Evolutionary conservation across 2,888 invertebrate species (phyloP), one percentile per base, ranked within the genome.

Genomic region (Lutraria lutraria): DNA sequence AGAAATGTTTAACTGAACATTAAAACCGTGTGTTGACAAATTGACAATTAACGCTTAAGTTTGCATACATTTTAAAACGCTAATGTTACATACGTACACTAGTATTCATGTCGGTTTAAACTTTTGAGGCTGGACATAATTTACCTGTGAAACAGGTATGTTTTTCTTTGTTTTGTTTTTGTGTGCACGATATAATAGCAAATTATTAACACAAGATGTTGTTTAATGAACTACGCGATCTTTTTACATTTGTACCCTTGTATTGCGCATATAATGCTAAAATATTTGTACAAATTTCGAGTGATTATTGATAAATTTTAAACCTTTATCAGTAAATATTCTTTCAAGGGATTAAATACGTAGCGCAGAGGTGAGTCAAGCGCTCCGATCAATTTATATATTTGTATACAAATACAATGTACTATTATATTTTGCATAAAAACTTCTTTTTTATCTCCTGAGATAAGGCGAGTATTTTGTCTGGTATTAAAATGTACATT

Each of bases 271-370:
- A 68, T 25, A 68, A 68, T 68, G 12, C 13, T 68, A n/a, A 63
- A 68, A 25, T 68, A 68, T 68, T 25, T 25, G n/a, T 13, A 68
- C 63, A 68, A 56, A 16, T 2, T 0, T 12, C 12, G 56, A 56
- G 19, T 56, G 19, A 56, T 56, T 16, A 68, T 25, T 68, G 63
- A 68, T 68, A 25, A 68, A 25, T 68, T 68, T 21, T 43, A 43
- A 68, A 25, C n/a, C 25, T 68, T 68, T 68, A 68, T 68, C 63
- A 68, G 63, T 25, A 68, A 68, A 68, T 60, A n/a, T 60, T 25
- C 25, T 68, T 68, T 68, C 25, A 68, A 68, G 10, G 63, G 63
- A 68, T 68, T 68, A 68, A 68, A 25, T 68, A 8, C 25, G 25
- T n/a, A 68, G n/a, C 63, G 25, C 8, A 25, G n/a, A n/a, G 25